phyloP scores from a whole-genome alignment of 2,888 invertebrate species.

The Coelogynopora nodosa region DNA sequence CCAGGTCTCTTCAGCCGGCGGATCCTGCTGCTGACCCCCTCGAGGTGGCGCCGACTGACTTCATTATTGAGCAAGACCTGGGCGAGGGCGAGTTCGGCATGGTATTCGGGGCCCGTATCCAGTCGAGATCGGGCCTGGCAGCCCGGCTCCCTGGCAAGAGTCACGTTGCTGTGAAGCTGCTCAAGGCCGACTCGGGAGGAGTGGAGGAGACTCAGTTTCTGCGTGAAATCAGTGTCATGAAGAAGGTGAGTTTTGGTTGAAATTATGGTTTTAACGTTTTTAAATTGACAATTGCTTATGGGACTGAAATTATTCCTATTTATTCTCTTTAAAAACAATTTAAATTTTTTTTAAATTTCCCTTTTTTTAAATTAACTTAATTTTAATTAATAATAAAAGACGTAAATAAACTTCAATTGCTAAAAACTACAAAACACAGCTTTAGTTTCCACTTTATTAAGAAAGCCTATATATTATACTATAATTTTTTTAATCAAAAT shows the following conservation, averaged over 20 bases:
- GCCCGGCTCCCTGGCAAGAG: not conserved
- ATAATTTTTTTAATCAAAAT: no score
- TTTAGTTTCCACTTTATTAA: no score
- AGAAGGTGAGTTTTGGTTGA: not conserved
- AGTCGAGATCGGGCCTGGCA: not conserved
- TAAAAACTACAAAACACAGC: no score
- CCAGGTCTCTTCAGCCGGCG: not conserved
- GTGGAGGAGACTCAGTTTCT: not conserved
- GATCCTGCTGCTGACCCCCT: not conserved
- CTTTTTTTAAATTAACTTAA: no score
- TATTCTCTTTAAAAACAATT: no score
- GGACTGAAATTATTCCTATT: no score
- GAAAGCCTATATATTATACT: no score
- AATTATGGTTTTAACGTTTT: no score
- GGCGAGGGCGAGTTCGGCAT: constrained; percentile 1
- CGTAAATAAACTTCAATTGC: no score
- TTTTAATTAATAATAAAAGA: no score
- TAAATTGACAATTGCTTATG: no score
- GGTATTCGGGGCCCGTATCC: not conserved
- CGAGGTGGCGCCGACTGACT: not conserved
- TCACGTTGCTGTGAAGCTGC: not conserved
- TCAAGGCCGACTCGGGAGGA: not conserved
- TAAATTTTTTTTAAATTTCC: no score
- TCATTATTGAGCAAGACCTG: not conserved
- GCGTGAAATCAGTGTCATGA: not conserved